These are phyloP conservation scores for Heliocidaris erythrogramma DNA, from an alignment of 35 echinoderm and acorn worm genomes.

Conservation along the genomic window DNA sequence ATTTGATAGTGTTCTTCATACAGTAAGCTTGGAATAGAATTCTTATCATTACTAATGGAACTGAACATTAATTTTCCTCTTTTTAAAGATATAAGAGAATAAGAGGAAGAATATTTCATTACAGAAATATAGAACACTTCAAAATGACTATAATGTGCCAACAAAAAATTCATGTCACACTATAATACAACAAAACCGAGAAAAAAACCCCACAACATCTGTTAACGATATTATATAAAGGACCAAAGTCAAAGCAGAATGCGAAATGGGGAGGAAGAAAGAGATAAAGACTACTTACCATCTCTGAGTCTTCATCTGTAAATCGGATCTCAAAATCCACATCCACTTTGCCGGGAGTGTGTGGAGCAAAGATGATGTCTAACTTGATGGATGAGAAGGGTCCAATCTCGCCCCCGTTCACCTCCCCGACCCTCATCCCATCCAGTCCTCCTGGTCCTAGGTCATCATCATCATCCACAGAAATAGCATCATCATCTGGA, in stretches of 20 bases:
- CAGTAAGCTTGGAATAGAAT: too few relatives aligned
- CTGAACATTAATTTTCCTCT: too few relatives aligned
- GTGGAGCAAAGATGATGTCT: slow-evolving; percentile 89
- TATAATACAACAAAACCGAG: too few relatives aligned
- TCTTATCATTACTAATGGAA: too few relatives aligned
- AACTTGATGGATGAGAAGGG: slow-evolving; percentile 93
- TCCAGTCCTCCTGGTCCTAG: slow-evolving; percentile 56
- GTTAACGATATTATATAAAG: too few relatives aligned
- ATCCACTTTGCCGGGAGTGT: slow-evolving; percentile 89
- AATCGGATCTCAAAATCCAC: slow-evolving; percentile 96
- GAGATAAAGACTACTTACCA: slow-evolving; percentile 55
- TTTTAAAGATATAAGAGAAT: too few relatives aligned
- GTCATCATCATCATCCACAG: slow-evolving; percentile 15
- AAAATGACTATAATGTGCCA: too few relatives aligned
- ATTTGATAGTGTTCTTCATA: too few relatives aligned
- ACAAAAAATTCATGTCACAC: too few relatives aligned
- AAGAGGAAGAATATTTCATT: too few relatives aligned
- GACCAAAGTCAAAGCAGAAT: neutral
- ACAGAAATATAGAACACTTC: too few relatives aligned
- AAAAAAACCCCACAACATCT: too few relatives aligned
- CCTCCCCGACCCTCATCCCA: slow-evolving; percentile 76
- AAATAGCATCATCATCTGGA: slow-evolving; percentile 32
- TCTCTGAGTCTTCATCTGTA: slow-evolving; percentile 71
- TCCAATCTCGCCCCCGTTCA: slow-evolving; percentile 54
- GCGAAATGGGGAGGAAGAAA: neutral